Percentiles rank a stretch among this genome's conserved stretches.
phyloP scores from a whole-genome alignment of 2,797 vertebrate genomes.

The Austrolebias charrua region DNA sequence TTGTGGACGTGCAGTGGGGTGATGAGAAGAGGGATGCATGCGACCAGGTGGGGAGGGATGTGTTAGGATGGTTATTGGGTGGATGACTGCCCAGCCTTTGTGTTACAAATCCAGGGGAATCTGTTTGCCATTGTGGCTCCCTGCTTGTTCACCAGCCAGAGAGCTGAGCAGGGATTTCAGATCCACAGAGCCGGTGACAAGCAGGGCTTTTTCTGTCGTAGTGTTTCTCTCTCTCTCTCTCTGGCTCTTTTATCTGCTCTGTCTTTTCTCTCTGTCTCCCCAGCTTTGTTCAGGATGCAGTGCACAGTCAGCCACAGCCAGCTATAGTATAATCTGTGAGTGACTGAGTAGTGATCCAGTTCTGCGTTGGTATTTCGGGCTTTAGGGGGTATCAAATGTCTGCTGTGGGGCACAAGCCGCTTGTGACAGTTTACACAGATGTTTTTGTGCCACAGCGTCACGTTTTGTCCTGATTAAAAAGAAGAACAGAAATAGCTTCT shows the following conservation, averaged over 20 bases:
- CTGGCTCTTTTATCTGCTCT: constrained; percentile 66
- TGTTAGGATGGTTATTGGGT: constrained; percentile 61
- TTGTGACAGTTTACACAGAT: constrained; percentile 8
- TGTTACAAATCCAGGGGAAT: constrained; percentile 83
- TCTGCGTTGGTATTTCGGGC: constrained; percentile 35
- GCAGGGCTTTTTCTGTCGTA: constrained; percentile 56
- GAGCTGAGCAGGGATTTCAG: constrained; percentile 81
- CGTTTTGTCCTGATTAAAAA: constrained; percentile 35
- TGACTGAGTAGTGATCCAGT: constrained; percentile 43
- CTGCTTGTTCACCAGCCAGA: constrained; percentile 76
- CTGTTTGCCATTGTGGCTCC: constrained; percentile 77
- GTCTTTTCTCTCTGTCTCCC: constrained; percentile 49
- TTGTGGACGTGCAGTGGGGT: constrained; percentile 18
- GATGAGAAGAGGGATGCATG: constrained; percentile 35
- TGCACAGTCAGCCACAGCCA: constrained; percentile 66
- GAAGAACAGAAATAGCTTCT: constrained; percentile 29
- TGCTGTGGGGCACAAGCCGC: constrained; percentile 7
- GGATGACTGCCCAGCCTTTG: constrained; percentile 77
- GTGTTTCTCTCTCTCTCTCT: constrained; percentile 59
- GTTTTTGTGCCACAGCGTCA: constrained; percentile 17
- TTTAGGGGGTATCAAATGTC: constrained; percentile 34
- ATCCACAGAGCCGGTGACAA: constrained; percentile 67
- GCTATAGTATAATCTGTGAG: constrained; percentile 62
- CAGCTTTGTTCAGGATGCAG: constrained; percentile 63
- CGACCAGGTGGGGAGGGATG: constrained; percentile 26